Evolutionary conservation across 2,797 vertebrate genomes (phyloP).

Genomic region (Danio kyathit): DNA sequence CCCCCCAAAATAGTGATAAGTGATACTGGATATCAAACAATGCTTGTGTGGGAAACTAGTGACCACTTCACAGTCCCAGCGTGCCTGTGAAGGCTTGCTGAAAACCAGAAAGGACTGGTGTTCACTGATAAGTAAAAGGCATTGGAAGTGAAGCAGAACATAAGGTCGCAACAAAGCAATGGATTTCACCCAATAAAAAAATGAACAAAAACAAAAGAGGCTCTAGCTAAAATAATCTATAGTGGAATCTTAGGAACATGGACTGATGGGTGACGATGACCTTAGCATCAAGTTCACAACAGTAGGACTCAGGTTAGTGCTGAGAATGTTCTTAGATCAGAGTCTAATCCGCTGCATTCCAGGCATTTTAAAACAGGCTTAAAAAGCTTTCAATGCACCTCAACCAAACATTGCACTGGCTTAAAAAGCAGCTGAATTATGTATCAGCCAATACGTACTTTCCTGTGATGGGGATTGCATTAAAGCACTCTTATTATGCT

Average conservation of each 20-base stretch:
- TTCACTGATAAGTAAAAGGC: not conserved
- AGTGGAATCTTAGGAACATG: not conserved
- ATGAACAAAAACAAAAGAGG: not conserved
- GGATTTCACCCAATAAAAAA: not conserved
- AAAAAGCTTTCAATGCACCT: slow-evolving; percentile 19
- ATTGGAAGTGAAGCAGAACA: slow-evolving; percentile 34
- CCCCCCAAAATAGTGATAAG: slow-evolving; percentile 29
- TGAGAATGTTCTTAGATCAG: slow-evolving; percentile 18
- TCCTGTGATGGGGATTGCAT: not conserved
- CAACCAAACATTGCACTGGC: slow-evolving; percentile 1
- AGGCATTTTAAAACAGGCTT: slow-evolving; percentile 33
- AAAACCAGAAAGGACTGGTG: not conserved
- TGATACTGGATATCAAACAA: not conserved
- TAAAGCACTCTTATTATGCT: not conserved
- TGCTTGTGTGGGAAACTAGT: not conserved
- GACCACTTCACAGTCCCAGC: slow-evolving; percentile 3
- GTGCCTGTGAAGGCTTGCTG: not conserved
- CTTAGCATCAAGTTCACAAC: slow-evolving; percentile 25
- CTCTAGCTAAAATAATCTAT: slow-evolving; percentile 28
- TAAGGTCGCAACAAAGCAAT: not conserved
- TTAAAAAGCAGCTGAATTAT: slow-evolving; percentile 2
- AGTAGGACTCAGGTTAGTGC: not conserved
- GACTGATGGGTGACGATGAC: not conserved
- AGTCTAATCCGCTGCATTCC: slow-evolving; percentile 44
- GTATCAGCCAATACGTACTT: not conserved